Base-by-base conservation (phyloP, 2,888 invertebrate species). In the Tryphoninae sp. region DNA sequence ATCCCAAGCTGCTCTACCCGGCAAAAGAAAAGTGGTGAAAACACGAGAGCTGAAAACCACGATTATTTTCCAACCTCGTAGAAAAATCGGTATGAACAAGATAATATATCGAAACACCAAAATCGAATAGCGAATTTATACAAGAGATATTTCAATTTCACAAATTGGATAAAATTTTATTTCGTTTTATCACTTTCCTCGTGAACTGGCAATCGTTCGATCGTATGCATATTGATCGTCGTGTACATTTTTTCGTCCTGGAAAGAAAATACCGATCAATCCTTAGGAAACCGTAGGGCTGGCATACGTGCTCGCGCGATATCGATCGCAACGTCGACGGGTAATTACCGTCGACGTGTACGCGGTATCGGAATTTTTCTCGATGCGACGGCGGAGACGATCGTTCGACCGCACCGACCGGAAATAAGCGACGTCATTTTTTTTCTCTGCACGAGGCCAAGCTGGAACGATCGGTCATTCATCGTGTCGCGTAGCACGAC, bases 351-450 rank as follows among this genome's bases (percentile, higher is more conserved):
- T 40, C 7, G 59, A 42, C 23, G 74, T 33, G 33, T 74, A 53
- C 74, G 74, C 55, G 33, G 64, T 65, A 74, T 74, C 74, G 74
- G 65, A 74, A 74, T 65, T 74, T 33, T 33, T 55, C 42, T 45
- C 64, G 64, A 64, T 55, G 71, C 22, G n/a, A 33, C 16, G 45
- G 3, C 23, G 40, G 51, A 23, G 75, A 62, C 19, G 51, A 64
- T 53, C 51, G 55, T 23, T 40, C 55, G 19, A 22, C 55, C 71
- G 33, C 33, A 51, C 19, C 58, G 59, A 62, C 71, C 67, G 78
- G 69, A 82, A 82, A 72, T 76, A 78, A 74, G 68, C 49, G 26
- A 59, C 19, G 65, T 71, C 59, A 81, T 81, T 81, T 81, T 81
- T 80, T 69, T 13, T 16, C 19, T 49, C 49, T 45, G 19, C 40